These are phyloP conservation scores for Bos indicus DNA, from an alignment of 2,113 vertebrate species.

Conservation along the genomic window DNA sequence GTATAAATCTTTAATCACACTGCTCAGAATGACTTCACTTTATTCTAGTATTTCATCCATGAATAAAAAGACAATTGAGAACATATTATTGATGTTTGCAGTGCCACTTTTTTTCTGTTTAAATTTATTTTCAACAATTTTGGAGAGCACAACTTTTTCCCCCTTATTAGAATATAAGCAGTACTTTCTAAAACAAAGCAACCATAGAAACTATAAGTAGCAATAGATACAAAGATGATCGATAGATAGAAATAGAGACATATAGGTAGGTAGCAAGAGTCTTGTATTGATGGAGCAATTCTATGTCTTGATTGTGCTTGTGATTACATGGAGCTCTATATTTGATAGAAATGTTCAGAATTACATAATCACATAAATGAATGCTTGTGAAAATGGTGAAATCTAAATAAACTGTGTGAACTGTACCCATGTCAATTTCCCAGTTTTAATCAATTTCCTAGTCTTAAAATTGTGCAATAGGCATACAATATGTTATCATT, in stretches of 20 bases:
- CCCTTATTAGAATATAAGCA: neutral
- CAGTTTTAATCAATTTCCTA: neutral
- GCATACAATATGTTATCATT: neutral
- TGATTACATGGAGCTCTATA: neutral
- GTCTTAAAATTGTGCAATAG: neutral
- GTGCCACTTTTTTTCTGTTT: neutral
- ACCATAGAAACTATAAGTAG: neutral
- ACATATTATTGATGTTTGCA: neutral
- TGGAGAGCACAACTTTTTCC: neutral
- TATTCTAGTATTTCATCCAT: neutral
- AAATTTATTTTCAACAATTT: slow-evolving; percentile 17
- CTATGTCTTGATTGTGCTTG: neutral
- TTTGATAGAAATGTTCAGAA: neutral
- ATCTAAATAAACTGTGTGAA: neutral
- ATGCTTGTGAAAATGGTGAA: neutral
- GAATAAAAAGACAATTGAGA: slow-evolving; percentile 14
- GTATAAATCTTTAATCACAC: slow-evolving; percentile 51
- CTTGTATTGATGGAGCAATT: neutral
- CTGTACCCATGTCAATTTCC: neutral
- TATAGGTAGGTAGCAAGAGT: neutral
- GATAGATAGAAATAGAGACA: neutral
- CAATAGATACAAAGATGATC: neutral
- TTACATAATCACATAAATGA: neutral
- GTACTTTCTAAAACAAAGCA: neutral
- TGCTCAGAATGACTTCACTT: slow-evolving; percentile 11